A percentile compares a stretch with the other conserved stretches of the same genome.
Evolutionary conservation across 2,888 invertebrate species (phyloP).

Genomic region (Tubiluchus corallicola): DNA sequence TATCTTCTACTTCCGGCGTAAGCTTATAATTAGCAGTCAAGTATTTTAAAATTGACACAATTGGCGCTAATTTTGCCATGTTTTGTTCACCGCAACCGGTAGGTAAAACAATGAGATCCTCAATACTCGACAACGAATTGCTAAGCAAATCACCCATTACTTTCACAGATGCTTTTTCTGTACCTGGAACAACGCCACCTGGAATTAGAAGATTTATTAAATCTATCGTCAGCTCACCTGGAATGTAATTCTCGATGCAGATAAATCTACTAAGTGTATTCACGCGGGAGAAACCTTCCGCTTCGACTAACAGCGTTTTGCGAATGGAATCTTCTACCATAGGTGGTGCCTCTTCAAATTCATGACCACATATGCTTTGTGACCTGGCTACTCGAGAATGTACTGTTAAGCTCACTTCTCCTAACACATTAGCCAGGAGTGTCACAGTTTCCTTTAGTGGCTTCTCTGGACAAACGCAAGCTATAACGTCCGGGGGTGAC

Average conservation of each 20-base stretch:
- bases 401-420: constrained; percentile 37
- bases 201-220: constrained; percentile 37
- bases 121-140: constrained; percentile 33
- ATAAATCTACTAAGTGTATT: constrained; percentile 41
- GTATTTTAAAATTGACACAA: constrained; percentile 45
- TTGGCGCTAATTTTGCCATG: constrained; percentile 54
- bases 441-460: constrained; percentile 17
- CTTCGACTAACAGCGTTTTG: constrained; percentile 42
- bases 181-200: constrained; percentile 38
- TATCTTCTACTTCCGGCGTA: constrained; percentile 36
- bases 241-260: constrained; percentile 39
- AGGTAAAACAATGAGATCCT: constrained; percentile 44
- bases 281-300: constrained; percentile 49
- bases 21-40: constrained; percentile 37
- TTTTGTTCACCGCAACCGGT: constrained; percentile 66
- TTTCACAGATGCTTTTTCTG: constrained; percentile 42
- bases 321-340: constrained; percentile 39
- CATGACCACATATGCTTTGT: constrained; percentile 20
- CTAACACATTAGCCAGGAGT: constrained; percentile 30
- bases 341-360: constrained; percentile 14
- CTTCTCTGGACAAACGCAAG: constrained; percentile 18
- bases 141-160: constrained; percentile 31
- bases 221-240: constrained; percentile 11
- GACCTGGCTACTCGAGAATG: constrained; percentile 20
- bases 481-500: constrained; percentile 17